Percentiles rank a stretch among this genome's conserved stretches.
Evolutionary conservation across 2,113 vertebrate genomes (phyloP).

Genomic region (Cnemophilus loriae): DNA sequence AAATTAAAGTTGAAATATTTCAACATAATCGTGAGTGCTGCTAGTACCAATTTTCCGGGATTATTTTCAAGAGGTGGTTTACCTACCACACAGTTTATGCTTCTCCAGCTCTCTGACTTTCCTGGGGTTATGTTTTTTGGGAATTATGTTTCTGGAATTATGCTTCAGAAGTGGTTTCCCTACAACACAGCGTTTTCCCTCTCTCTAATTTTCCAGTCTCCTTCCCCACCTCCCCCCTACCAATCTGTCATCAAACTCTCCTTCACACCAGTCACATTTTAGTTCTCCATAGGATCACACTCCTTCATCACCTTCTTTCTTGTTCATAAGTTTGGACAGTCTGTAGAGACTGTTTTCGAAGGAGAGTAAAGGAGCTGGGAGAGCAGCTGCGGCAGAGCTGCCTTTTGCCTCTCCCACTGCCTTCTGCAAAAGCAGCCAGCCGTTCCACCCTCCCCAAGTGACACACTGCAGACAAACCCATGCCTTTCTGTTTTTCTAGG

Average conservation of each 20-base stretch:
- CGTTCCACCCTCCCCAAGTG: not conserved
- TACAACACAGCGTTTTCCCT: not conserved
- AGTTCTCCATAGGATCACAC: not conserved
- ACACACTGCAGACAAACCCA: not conserved
- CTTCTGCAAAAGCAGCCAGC: not conserved
- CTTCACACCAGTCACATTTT: not conserved
- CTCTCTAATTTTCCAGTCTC: not conserved
- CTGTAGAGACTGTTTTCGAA: not conserved
- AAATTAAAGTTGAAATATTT: not conserved
- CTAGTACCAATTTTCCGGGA: not conserved
- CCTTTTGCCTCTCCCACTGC: not conserved
- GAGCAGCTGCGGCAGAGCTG: not conserved
- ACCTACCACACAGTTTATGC: not conserved
- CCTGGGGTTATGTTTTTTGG: not conserved
- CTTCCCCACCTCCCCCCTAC: not conserved
- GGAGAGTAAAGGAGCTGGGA: not conserved
- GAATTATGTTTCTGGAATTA: not conserved
- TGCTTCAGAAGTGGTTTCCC: not conserved
- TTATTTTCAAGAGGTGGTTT: not conserved
- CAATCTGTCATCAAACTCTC: accelerated
- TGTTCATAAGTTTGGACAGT: not conserved
- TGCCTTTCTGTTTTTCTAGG: not conserved
- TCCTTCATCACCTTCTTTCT: not conserved
- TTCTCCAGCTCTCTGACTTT: not conserved
- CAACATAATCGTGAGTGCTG: not conserved